A percentile compares a stretch with the other conserved stretches of the same genome.
These are phyloP conservation scores for Homalodisca vitripennis DNA, from an alignment of 1,140 invertebrate genomes.

Conservation along the genomic window DNA sequence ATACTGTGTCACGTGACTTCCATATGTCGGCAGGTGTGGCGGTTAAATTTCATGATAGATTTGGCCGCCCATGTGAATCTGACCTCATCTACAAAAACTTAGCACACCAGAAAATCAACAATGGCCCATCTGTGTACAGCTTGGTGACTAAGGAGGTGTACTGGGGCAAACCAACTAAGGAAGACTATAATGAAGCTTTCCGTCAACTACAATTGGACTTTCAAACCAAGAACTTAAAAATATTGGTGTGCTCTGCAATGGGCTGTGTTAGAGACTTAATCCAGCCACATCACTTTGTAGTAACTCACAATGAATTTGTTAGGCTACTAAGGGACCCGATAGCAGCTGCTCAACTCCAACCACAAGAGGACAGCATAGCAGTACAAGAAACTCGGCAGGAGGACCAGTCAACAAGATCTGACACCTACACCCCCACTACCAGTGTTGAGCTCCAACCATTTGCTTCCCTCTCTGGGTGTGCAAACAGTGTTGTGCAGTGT, in stretches of 20 bases:
- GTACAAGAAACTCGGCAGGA: too few relatives aligned
- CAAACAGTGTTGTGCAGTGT: too few relatives aligned
- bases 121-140: neutral
- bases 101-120: neutral
- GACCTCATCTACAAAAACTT: neutral
- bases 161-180: neutral
- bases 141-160: neutral
- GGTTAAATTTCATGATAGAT: neutral
- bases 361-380: too few relatives aligned
- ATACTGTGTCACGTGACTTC: neutral
- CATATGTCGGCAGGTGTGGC: neutral
- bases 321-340: neutral
- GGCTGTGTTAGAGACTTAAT: neutral
- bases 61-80: neutral
- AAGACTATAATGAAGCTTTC: neutral
- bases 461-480: too few relatives aligned
- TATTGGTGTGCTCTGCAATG: neutral
- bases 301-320: neutral
- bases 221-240: neutral
- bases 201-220: neutral
- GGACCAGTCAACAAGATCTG: too few relatives aligned
- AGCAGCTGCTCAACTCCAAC: too few relatives aligned
- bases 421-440: too few relatives aligned
- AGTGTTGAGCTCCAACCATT: too few relatives aligned
- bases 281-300: neutral